Evolutionary conservation across 2,113 vertebrate species (phyloP).

Genomic region (Alouatta palliata): DNA sequence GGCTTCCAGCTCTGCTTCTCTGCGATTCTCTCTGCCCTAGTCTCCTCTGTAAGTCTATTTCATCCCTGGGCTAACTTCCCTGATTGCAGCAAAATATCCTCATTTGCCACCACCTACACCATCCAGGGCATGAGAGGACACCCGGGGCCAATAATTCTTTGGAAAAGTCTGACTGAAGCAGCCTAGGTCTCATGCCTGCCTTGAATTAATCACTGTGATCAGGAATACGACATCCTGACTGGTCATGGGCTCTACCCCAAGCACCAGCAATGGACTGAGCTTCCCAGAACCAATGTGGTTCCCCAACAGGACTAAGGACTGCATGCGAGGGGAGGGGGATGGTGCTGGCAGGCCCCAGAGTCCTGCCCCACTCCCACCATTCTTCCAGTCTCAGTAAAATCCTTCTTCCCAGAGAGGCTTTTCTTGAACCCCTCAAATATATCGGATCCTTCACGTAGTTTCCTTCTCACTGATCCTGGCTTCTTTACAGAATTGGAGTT

Average conservation of each 20-base stretch:
- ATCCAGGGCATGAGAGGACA: not conserved
- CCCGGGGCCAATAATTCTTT: not conserved
- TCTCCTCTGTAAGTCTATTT: not conserved
- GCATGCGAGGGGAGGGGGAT: rapidly evolving
- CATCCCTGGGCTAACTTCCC: not conserved
- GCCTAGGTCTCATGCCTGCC: not conserved
- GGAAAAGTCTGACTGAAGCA: not conserved
- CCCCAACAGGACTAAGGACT: not conserved
- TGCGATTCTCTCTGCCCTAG: not conserved
- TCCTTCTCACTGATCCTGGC: not conserved
- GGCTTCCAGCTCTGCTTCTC: not conserved
- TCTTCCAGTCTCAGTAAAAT: not conserved
- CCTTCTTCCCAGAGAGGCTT: not conserved
- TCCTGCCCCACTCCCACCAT: not conserved
- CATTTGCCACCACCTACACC: not conserved
- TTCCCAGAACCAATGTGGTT: not conserved
- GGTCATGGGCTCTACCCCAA: no score
- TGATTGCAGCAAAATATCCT: not conserved
- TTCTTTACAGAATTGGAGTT: not conserved
- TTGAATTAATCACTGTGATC: rapidly evolving
- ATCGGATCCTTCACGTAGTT: rapidly evolving
- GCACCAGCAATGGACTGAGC: rapidly evolving
- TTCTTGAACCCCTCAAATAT: not conserved
- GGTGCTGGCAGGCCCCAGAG: not conserved
- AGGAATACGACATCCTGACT: rapidly evolving